phyloP scores from a whole-genome alignment of 1,140 invertebrate genomes.

The Archivesica marissinica region DNA sequence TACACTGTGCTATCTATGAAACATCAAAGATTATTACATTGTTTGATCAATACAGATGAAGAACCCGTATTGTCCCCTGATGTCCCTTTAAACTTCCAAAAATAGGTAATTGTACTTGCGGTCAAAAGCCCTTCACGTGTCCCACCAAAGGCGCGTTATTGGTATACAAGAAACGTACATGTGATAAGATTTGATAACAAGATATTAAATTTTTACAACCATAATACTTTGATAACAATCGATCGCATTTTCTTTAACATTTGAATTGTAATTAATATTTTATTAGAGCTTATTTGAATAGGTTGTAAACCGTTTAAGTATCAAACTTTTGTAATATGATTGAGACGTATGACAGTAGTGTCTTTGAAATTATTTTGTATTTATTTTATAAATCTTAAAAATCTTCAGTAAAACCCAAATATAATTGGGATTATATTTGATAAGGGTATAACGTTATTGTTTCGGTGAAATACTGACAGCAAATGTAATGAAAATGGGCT shows the following conservation, averaged over 20 bases:
- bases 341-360: neutral
- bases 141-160: constrained; percentile 15
- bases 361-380: neutral
- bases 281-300: constrained; percentile 48
- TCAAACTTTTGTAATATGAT: neutral
- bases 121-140: constrained; percentile 27
- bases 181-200: constrained; percentile 45
- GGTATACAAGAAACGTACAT: constrained; percentile 18
- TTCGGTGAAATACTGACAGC: neutral
- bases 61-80: constrained; percentile 36
- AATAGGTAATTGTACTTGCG: constrained; percentile 46
- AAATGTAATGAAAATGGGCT: constrained; percentile 23
- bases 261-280: constrained; percentile 56
- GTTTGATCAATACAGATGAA: constrained; percentile 59
- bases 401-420: neutral
- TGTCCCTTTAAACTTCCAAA: constrained; percentile 47
- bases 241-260: constrained; percentile 29
- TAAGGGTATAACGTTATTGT: neutral
- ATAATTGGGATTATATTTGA: constrained; percentile 1
- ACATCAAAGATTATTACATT: constrained; percentile 62
- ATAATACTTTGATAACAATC: constrained; percentile 51
- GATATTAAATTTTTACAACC: constrained; percentile 60
- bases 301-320: constrained; percentile 48
- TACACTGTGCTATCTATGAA: constrained; percentile 25
- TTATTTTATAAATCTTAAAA: constrained; percentile 3